Conservation (phyloP, 2,113 vertebrate species). For the Odontophorus gujanensis region DNA sequence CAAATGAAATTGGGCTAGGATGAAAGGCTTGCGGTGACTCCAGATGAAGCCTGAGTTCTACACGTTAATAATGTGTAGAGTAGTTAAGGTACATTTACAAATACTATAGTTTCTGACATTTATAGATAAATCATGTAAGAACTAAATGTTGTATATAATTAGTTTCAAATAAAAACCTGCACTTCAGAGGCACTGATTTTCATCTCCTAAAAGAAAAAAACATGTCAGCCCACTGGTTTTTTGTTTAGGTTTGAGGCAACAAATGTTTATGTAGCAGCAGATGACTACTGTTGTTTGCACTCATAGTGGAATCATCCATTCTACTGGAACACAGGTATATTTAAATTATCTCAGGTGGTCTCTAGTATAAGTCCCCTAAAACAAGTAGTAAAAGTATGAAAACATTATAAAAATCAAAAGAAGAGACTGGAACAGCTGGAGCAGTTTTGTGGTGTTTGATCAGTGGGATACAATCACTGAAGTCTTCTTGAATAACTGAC, state of each 20-base stretch:
- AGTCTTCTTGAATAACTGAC: not conserved
- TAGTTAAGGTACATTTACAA: not conserved
- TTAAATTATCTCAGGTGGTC: not conserved
- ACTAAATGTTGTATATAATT: not conserved
- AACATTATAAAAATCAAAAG: not conserved
- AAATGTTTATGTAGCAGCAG: not conserved
- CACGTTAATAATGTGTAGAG: not conserved
- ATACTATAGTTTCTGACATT: not conserved
- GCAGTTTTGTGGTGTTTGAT: not conserved
- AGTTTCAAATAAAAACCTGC: not conserved
- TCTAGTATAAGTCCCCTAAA: not conserved
- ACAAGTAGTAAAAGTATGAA: not conserved
- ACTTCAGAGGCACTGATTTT: not conserved
- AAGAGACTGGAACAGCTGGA: not conserved
- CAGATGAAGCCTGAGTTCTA: not conserved
- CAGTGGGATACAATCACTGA: not conserved
- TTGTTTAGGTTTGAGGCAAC: not conserved
- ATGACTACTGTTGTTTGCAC: not conserved
- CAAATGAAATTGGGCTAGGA: not conserved
- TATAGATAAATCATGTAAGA: not conserved
- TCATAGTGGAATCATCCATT: not conserved
- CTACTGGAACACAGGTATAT: not conserved
- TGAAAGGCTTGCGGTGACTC: not conserved
- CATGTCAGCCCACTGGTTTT: not conserved
- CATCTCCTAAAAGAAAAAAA: not conserved